phyloP scores from a whole-genome alignment of 2,113 vertebrate genomes.

The human (Homo sapiens) region DNA sequence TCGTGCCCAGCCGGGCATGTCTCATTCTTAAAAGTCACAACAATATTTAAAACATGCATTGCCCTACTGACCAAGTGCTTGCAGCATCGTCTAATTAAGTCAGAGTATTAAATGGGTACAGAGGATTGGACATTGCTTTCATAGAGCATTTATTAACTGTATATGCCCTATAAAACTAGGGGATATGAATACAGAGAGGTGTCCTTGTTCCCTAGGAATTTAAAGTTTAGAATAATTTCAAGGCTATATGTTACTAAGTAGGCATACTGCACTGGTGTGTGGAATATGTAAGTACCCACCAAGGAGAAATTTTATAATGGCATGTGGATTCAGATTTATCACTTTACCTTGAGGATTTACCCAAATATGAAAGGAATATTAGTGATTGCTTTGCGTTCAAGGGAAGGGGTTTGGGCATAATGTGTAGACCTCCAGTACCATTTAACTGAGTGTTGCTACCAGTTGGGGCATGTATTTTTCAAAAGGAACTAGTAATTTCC shows the following conservation, averaged over 20 bases:
- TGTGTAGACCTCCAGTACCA: background rate
- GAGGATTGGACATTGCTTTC: background rate
- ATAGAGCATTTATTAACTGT: background rate
- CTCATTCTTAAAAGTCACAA: background rate
- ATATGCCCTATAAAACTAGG: background rate
- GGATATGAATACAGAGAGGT: background rate
- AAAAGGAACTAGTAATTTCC: constrained; percentile 39
- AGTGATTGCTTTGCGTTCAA: background rate
- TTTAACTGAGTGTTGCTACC: constrained; percentile 30
- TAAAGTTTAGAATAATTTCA: background rate
- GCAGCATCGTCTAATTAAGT: background rate
- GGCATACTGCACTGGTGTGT: background rate
- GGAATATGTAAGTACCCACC: background rate
- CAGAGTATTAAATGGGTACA: background rate
- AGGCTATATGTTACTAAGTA: background rate
- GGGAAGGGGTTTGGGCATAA: background rate
- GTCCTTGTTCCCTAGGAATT: background rate
- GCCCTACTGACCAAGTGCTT: background rate
- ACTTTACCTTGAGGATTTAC: background rate
- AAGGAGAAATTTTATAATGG: background rate
- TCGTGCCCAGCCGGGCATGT: background rate
- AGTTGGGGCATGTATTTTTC: background rate
- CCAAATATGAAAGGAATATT: background rate
- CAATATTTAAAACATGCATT: background rate
- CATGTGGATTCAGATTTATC: background rate